A percentile compares a stretch with the other conserved stretches of the same genome.
Evolutionary conservation across 2,888 invertebrate species (phyloP).

Genomic region (Lepidochrysops patricia): DNA sequence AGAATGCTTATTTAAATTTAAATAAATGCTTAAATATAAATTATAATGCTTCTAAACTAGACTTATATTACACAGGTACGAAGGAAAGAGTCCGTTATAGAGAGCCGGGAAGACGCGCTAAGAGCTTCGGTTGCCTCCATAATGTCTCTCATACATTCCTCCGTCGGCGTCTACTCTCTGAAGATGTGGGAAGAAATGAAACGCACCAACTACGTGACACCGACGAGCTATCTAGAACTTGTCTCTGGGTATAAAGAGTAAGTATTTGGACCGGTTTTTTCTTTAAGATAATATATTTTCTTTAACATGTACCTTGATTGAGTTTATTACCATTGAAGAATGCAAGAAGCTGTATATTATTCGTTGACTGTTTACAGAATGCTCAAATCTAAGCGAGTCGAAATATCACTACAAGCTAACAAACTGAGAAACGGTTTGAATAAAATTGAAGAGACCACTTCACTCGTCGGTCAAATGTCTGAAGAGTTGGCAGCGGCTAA

Average conservation of each 20-base stretch:
- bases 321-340: too few relatives aligned
- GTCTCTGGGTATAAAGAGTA: slow-evolving; percentile 88
- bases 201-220: slow-evolving; percentile 90
- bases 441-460: slow-evolving; percentile 90
- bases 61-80: slow-evolving; percentile 37
- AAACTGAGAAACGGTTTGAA: slow-evolving; percentile 87
- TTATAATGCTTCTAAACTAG: too few relatives aligned
- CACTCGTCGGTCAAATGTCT: slow-evolving; percentile 86
- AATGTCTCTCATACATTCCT: slow-evolving; percentile 88
- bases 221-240: slow-evolving; percentile 89
- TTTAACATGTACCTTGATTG: not conserved
- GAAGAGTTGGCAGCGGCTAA: slow-evolving; percentile 86
- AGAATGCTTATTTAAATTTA: not conserved
- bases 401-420: slow-evolving; percentile 82
- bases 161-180: slow-evolving; percentile 82
- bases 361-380: slow-evolving; percentile 68
- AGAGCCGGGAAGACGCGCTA: slow-evolving; percentile 74
- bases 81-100: slow-evolving; percentile 59
- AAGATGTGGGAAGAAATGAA: slow-evolving; percentile 86
- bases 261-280: slow-evolving; percentile 29
- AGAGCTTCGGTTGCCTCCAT: slow-evolving; percentile 80
- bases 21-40: too few relatives aligned
- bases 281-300: not conserved
- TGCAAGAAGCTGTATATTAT: too few relatives aligned
- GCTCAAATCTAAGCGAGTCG: slow-evolving; percentile 80